Base-by-base conservation (phyloP, 2,888 invertebrate genomes). In the Lasioglossum villosulum region DNA sequence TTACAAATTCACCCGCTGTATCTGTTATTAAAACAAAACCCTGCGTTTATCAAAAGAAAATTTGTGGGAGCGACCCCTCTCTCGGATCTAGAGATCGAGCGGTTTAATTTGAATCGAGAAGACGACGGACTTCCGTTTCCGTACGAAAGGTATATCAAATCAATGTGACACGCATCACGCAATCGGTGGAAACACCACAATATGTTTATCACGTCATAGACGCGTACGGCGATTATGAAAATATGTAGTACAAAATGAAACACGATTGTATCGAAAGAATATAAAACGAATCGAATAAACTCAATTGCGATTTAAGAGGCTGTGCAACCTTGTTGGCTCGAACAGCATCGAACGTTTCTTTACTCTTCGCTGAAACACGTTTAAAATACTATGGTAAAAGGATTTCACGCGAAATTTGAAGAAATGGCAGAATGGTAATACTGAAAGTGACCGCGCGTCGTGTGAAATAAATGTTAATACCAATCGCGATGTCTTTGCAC, bases 1-100 rank as follows among this genome's bases (percentile, higher is more conserved):
- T 93, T 91, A 83, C 89, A 92, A 91, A 87, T 82, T 87, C 80
- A 76, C 48, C 78, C 63, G 84, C 68, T 80, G 81, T 86, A 82
- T 75, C 70, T 86, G 85, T 90, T 83, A 90, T 90, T 89, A 42
- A 81, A 52, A 83, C 8, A 56, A 56, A 56, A 84, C 78, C 88
- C 85, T 83, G 77, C 71, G 82, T 76, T 82, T 86, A 68, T 75
- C 80, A 68, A 71, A 10, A 63, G 42, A 12, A 2, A 16, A 63
- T 52, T 63, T 12, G 14, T 37, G 34, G 34, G 30, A 8, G 30
- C 23, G 27, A 23, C 68, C 39, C 45, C 66, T 45, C 72, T 52
- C 34, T 75, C 71, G 39, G 30, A 75, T 80, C 39, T 12, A 63
- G 12, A 66, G 73, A 63, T 66, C 79, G 74, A 73, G 23, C 45